Conservation (phyloP, 2,888 invertebrate species). For the Agrenia bidenticulata region DNA sequence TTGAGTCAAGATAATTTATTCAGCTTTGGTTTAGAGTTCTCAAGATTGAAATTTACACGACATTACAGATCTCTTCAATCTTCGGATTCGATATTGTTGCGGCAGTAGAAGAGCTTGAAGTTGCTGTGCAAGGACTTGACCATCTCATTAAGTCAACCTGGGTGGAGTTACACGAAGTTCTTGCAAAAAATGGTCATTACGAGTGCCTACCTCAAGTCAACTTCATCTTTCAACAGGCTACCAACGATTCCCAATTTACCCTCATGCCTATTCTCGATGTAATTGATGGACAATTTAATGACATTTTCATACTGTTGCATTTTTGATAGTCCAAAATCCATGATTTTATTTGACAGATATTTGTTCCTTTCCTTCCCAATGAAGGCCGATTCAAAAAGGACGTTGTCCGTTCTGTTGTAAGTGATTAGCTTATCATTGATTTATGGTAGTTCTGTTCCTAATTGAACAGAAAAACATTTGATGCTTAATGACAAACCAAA, state of each 20-base stretch:
- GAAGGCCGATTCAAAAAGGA: slow-evolving; percentile 14
- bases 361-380: slow-evolving; percentile 22
- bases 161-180: no score
- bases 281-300: neutral
- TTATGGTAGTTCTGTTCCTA: no score
- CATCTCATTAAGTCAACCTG: neutral
- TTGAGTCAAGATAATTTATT: neutral
- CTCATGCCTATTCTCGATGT: slow-evolving; percentile 27
- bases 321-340: no score
- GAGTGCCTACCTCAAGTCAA: no score
- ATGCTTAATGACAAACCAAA: no score
- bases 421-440: no score
- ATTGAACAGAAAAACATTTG: no score
- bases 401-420: slow-evolving; percentile 21
- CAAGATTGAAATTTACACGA: neutral
- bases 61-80: slow-evolving; percentile 17
- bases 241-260: slow-evolving; percentile 16
- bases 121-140: slow-evolving; percentile 7
- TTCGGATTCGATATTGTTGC: slow-evolving; percentile 16
- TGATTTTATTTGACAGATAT: no score
- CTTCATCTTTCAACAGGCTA: slow-evolving; percentile 4
- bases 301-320: neutral
- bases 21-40: neutral
- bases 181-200: no score
- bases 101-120: slow-evolving; percentile 16